Base-by-base conservation (phyloP, 2,888 invertebrate species). In the Caenorhabditis becei region DNA sequence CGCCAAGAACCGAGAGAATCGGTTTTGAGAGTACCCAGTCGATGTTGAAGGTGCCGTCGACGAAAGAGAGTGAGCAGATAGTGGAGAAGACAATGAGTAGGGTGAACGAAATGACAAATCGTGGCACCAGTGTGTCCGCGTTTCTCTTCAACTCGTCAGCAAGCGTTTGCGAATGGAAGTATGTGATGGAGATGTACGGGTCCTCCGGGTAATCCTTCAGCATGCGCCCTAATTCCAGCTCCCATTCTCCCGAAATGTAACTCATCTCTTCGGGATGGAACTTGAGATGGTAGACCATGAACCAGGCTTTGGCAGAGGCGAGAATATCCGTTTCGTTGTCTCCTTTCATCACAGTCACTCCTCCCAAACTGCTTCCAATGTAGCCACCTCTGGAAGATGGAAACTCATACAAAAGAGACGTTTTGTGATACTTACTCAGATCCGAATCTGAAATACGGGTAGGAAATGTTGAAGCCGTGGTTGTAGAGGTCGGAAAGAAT, bases 111-210 rank as follows among this genome's bases (percentile, higher is more conserved):
- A 89, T 59, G 7, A 89, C 85, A 77, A 90, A 90, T 11, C 89
- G 82, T 8, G 91, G 91, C 44, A 88, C 86, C 75, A 77, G 61
- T 1, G 96, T 95, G 91, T 95, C 94, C 0, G 97, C 96, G 92
- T 97, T 97, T 91, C 95, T 95, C 91, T 97, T 96, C 88, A 97
- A 93, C 91, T 97, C 97, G 90, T 96, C 95, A 91, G 96, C 96
- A 85, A 97, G 93, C 0, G 97, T 96, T 81, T 96, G 94, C 16
- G 96, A 91, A 79, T 91, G 91, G 82, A 91, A 90, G 72, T 89
- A 89, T 2, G 91, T 91, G 63, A 90, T 77, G 23, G 83, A 74
- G 65, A 90, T 90, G 72, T 84, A 89, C 16, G 89, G 89, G 62
- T 90, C 88, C 16, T 80, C 77, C 10, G 85, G 86, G 59, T 87